Evolutionary conservation across 1,140 invertebrate species (phyloP).

Genomic region (Hormaphis cornu): DNA sequence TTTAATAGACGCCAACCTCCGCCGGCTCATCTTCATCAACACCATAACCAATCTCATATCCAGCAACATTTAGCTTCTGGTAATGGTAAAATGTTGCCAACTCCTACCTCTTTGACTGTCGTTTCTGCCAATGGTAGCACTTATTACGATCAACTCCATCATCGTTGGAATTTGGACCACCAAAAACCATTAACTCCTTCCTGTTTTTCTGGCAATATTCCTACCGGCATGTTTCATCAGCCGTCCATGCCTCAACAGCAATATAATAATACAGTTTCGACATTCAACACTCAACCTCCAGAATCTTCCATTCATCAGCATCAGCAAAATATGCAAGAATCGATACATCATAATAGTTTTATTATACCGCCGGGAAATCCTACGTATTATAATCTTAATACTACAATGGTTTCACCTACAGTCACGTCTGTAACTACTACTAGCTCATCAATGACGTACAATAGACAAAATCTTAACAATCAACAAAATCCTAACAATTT

Average conservation of each 20-base stretch:
- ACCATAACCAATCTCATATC: neutral
- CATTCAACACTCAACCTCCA: neutral
- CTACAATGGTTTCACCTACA: neutral
- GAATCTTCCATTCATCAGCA: neutral
- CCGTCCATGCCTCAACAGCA: neutral
- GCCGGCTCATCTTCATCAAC: neutral
- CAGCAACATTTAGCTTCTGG: neutral
- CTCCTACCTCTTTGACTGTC: conserved; percentile 1
- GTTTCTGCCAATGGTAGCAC: conserved; percentile 3
- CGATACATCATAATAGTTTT: neutral
- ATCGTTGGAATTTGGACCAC: conserved; percentile 5
- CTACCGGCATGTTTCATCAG: neutral
- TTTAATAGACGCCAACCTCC: neutral
- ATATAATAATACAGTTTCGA: neutral
- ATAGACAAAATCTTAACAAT: neutral
- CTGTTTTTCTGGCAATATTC: conserved; percentile 2
- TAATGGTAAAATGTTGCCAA: neutral
- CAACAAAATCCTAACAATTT: neutral
- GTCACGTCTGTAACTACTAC: neutral
- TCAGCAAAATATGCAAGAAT: neutral
- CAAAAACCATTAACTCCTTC: conserved; percentile 5
- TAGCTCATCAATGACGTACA: neutral
- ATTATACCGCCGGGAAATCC: neutral
- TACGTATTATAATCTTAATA: neutral
- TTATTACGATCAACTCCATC: neutral